Conservation (phyloP, 2,888 invertebrate genomes). For the Drosophila nigricruria region DNA sequence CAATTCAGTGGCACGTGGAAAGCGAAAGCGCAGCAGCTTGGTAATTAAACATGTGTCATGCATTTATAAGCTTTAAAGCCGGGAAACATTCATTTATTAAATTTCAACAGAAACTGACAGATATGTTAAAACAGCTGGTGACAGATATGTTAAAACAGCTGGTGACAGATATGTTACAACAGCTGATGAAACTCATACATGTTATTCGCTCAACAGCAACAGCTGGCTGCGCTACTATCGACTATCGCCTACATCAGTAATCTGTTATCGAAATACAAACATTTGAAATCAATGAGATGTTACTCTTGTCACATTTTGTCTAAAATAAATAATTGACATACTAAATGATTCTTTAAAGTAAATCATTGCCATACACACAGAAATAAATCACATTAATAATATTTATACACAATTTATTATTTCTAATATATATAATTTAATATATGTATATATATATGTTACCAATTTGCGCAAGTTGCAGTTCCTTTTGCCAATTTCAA, state of each 20-base stretch:
- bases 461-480: conserved; percentile 56
- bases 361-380: not conserved
- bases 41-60: conserved; percentile 25
- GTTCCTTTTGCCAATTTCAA: conserved; percentile 46
- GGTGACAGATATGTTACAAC: not conserved
- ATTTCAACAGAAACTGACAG: not conserved
- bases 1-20: conserved; percentile 1
- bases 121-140: conserved; percentile 23
- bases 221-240: not conserved
- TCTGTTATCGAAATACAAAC: not conserved
- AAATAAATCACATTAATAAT: conserved; percentile 27
- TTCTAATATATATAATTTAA: conserved; percentile 49
- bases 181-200: conserved; percentile 6
- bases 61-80: conserved; percentile 30
- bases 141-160: conserved; percentile 3
- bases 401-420: conserved; percentile 74
- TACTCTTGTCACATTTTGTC: not conserved
- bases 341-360: not conserved
- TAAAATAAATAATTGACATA: not conserved
- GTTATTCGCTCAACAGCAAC: not conserved
- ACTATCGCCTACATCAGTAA: not conserved
- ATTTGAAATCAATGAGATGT: not conserved
- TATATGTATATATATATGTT: conserved; percentile 44
- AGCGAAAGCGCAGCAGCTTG: conserved; percentile 2
- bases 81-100: not conserved